Evolutionary conservation across 2,888 invertebrate genomes (phyloP).

Genomic region (Theretra japonica): DNA sequence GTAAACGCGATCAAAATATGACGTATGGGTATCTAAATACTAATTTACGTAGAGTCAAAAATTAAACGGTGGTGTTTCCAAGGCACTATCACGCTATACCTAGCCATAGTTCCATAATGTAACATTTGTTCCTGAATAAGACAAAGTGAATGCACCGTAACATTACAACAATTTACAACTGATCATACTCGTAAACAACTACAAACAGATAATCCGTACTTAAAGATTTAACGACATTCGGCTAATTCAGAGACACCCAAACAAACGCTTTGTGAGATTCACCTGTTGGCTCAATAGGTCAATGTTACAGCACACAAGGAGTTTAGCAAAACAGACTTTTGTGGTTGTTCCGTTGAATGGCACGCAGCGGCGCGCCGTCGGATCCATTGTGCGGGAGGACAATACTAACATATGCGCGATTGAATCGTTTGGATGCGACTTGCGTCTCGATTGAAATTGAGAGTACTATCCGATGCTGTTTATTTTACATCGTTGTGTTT

Average conservation of each 20-base stretch:
- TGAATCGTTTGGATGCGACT: slow-evolving; percentile 70
- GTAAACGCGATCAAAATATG: too few species aligned
- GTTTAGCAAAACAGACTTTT: slow-evolving; percentile 82
- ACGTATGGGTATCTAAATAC: too few species aligned
- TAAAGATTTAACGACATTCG: slow-evolving; percentile 34
- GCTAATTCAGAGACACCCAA: slow-evolving; percentile 78
- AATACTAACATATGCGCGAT: slow-evolving; percentile 77
- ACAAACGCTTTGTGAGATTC: slow-evolving; percentile 77
- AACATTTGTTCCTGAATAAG: too few species aligned
- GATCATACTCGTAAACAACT: neutral
- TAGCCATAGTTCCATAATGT: too few species aligned
- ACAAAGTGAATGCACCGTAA: too few species aligned
- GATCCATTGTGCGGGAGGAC: slow-evolving; percentile 70
- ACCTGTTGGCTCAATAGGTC: slow-evolving; percentile 83
- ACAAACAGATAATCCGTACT: neutral
- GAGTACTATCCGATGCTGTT: slow-evolving; percentile 50
- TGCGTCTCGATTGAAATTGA: slow-evolving; percentile 74
- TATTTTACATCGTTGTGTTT: slow-evolving; percentile 11
- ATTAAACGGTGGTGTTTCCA: too few species aligned
- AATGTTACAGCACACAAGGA: slow-evolving; percentile 81
- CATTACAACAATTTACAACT: neutral
- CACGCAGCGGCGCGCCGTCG: slow-evolving; percentile 60
- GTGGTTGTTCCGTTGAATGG: slow-evolving; percentile 69
- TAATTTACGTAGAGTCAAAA: too few species aligned
- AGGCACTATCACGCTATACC: too few species aligned